Evolutionary conservation across 1,140 invertebrate genomes (phyloP).

Genomic region (Dufourea novaeangliae): DNA sequence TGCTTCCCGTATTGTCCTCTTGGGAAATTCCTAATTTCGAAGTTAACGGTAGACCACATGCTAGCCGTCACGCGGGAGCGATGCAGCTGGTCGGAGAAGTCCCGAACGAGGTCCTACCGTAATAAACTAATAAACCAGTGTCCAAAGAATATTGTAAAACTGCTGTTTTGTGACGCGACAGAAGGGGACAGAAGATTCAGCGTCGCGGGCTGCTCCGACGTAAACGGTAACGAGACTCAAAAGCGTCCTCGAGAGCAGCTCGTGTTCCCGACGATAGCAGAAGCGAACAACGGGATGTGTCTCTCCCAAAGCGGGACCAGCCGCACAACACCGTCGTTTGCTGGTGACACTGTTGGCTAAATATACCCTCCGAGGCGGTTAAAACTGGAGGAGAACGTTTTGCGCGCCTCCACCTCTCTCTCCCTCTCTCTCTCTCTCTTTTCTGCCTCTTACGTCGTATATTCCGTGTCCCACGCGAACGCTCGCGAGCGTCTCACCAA

Average conservation of each 20-base stretch:
- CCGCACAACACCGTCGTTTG: conserved; percentile 6
- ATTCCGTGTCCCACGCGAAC: not conserved
- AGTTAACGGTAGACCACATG: no score
- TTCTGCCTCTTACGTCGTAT: not conserved
- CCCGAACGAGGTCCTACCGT: no score
- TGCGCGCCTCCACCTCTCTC: not conserved
- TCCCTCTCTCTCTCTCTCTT: not conserved
- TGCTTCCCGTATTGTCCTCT: no score
- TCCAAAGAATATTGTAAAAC: no score
- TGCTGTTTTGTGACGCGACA: no score
- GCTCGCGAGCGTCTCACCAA: not conserved
- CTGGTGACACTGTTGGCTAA: conserved; percentile 54
- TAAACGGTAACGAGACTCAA: not conserved
- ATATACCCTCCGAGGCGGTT: conserved; percentile 44
- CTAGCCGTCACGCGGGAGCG: no score
- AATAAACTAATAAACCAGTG: no score
- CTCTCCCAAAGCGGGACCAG: conserved; percentile 30
- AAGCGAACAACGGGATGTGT: conserved; percentile 22
- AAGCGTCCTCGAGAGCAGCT: not conserved
- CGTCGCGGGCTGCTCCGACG: not conserved
- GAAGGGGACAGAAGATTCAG: not conserved
- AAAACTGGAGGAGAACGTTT: conserved; percentile 22
- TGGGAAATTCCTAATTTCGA: no score
- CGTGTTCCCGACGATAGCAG: conserved; percentile 3
- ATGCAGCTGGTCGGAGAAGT: no score